Evolutionary conservation across 2,113 vertebrate genomes (phyloP).

Genomic region (Platysteira castanea): DNA sequence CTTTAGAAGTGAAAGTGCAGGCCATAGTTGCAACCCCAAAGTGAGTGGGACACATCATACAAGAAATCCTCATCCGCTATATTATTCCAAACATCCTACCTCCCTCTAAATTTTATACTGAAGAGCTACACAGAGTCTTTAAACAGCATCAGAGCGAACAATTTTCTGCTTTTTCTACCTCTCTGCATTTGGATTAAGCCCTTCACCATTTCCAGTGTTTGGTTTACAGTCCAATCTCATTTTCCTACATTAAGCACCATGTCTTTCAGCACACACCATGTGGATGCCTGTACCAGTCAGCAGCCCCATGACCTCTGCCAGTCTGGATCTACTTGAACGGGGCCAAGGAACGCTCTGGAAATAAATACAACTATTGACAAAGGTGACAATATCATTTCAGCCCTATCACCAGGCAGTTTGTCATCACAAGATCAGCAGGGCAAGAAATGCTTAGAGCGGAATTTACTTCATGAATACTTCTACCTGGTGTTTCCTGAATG

Average conservation of each 20-base stretch:
- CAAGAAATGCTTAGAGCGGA: neutral
- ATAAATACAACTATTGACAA: neutral
- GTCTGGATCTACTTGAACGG: fast-evolving
- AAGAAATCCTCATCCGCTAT: neutral
- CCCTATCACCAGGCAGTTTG: neutral
- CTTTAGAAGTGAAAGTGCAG: neutral
- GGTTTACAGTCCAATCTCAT: neutral
- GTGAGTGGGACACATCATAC: fast-evolving
- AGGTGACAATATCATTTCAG: neutral
- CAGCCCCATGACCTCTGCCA: neutral
- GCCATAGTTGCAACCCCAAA: neutral
- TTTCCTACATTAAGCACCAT: neutral
- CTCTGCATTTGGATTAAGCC: neutral
- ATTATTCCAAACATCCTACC: neutral
- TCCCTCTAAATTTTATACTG: neutral
- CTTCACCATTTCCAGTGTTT: neutral
- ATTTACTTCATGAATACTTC: neutral
- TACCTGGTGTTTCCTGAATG: neutral
- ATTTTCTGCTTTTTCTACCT: neutral
- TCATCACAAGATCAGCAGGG: neutral
- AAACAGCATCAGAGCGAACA: neutral
- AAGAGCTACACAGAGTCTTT: neutral
- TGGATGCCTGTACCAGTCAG: neutral
- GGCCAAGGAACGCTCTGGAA: neutral
- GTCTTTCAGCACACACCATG: neutral